Evolutionary conservation across 2,797 vertebrate genomes (phyloP), one percentile per base, ranked within the genome.

Genomic region (Typhlichthys eigenmanni): DNA sequence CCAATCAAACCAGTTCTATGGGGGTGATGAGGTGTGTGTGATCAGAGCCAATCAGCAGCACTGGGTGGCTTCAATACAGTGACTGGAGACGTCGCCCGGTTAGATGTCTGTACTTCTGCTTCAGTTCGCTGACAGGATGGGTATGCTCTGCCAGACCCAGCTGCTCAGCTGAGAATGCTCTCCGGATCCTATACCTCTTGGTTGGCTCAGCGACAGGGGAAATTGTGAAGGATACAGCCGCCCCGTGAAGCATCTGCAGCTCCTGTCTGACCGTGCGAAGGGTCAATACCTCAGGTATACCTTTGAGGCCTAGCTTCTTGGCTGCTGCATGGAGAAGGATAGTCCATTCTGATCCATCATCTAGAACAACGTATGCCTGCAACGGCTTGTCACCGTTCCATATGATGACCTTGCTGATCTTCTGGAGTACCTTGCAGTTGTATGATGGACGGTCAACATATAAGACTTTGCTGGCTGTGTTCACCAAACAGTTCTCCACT

Each of bases 231-330:
- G 62, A 64, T 2, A 65, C 17, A 2, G 45, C 51, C 13, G 52
- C 45, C 66, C 68, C 47, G 2, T 56, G 68, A 5, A 65, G 51
- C 0, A 43, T 17, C 50, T 65, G 43, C 4, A 64, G 12, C 8
- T 55, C 68, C 38, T 71, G 62, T 47, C 58, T 51, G 1, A 72
- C 48, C 51, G 57, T 71, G 10, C 69, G 4, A 2, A 72, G 59
- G 3, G 53, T 11, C 5, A 68, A 11, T 1, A 58, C 48, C n/a
- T 70, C 61, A 1, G 55, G 24, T 38, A 5, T 38, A 8, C 34
- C 5, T 38, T 38, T 5, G 7, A 38, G 55, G 54, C 47, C 64
- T 47, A 59, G 45, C 29, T 59, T 17, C 38, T 59, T 14, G 5
- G 56, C 55, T n/a, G 64, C 32, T 50, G 64, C 6, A n/a, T 58